Evolutionary conservation across 1,140 invertebrate genomes (phyloP).

Genomic region (Bombus difficillimus): DNA sequence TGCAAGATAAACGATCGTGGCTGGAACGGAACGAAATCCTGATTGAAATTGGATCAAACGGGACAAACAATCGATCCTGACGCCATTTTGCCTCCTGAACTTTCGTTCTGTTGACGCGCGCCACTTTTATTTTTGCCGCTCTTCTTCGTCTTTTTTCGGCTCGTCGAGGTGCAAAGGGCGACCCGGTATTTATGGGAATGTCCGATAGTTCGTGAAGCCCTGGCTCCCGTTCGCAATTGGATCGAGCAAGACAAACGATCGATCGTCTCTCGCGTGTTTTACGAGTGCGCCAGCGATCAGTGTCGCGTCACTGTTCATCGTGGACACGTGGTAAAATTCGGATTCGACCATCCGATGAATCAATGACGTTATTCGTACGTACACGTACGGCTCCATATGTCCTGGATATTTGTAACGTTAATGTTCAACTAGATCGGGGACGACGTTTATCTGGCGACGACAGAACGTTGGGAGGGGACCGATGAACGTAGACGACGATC

Average conservation of each 20-base stretch:
- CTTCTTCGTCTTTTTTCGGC: not conserved
- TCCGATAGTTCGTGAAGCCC: not conserved
- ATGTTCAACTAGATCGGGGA: not conserved
- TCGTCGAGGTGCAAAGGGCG: constrained; percentile 24
- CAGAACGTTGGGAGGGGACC: not conserved
- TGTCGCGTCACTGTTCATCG: constrained; percentile 33
- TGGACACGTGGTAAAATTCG: constrained; percentile 41
- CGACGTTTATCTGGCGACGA: not conserved
- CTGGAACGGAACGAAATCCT: constrained; percentile 52
- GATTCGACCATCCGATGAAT: constrained; percentile 43
- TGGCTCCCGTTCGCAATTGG: constrained; percentile 59
- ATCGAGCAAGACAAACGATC: constrained; percentile 63
- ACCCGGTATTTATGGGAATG: constrained; percentile 38
- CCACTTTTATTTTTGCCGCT: not conserved
- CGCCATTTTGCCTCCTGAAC: constrained; percentile 31
- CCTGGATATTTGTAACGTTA: constrained; percentile 41
- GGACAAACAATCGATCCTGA: constrained; percentile 62
- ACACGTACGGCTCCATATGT: not conserved
- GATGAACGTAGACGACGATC: constrained; percentile 62
- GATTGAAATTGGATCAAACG: constrained; percentile 69
- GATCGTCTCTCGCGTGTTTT: constrained; percentile 53
- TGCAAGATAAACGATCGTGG: constrained; percentile 61
- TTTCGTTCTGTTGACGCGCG: constrained; percentile 3
- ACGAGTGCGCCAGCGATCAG: constrained; percentile 27
- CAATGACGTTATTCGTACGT: constrained; percentile 42